Base-by-base conservation (phyloP, 2,113 vertebrate species). In the Platysteira castanea region DNA sequence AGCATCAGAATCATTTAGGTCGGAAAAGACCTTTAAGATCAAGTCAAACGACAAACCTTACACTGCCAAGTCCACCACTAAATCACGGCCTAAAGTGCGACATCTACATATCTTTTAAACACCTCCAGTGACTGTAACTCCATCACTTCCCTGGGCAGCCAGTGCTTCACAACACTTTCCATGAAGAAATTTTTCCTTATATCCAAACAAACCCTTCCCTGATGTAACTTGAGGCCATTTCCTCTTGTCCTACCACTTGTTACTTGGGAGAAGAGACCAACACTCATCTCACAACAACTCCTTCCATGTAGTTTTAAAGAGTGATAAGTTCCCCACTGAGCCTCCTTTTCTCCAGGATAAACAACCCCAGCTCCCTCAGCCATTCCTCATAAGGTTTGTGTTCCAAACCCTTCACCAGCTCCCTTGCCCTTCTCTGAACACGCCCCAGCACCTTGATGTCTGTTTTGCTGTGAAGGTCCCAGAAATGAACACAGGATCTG, bases 381-480 rank as follows among this genome's bases (percentile, higher is more conserved):
- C 21, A 7, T 10, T 37, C 18, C 22, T 59, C 18, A 37, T 8
- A 50, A 27, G 23, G 19, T 42, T 50, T 50, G 13, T 57, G 6
- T 17, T 74, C 44, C 50, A 89, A 18, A 50, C 9, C 23, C 10
- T 74, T 59, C 5, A 5, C 9, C 69, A 59, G 15, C 10, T 67
- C 39, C 0, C 0, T 21, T 67, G 11, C 12, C 19, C 4, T 59
- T 67, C 10, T 67, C 28, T 59, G 52, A 27, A 37, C 18, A 20
- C 0, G 0, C 8, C 61, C 10, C 33, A 46, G 8, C 9, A 8
- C 23, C 13, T 69, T 15, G 24, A 4, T 15, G 7, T 46, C 27
- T 53, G 8, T 26, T 17, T 33, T 73, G 15, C 3, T 31, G 3
- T 44, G 27, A 37, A 15, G 7, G 4, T 14, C 6, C 12, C 50